phyloP scores from a whole-genome alignment of 1,140 invertebrate genomes.

The Gonioctena quinquepunctata region DNA sequence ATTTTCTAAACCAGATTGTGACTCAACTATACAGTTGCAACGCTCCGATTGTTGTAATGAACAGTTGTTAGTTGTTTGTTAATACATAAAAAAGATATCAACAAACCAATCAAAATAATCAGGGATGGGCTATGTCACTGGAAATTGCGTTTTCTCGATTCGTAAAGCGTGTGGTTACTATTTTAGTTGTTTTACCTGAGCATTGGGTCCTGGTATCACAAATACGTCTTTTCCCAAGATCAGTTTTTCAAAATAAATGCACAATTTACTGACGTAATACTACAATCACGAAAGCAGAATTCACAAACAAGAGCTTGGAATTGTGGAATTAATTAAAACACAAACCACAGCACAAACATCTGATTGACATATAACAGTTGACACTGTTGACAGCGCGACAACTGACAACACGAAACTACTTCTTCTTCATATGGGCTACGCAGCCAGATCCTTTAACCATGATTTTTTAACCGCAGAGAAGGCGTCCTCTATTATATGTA shows the following conservation, averaged over 20 bases:
- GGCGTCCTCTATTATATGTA: no score
- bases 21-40: neutral
- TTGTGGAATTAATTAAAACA: neutral
- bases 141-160: neutral
- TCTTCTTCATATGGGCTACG: no score
- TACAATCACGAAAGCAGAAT: neutral
- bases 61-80: neutral
- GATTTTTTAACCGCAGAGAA: no score
- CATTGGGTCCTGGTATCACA: neutral
- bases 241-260: neutral
- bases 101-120: neutral
- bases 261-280: neutral
- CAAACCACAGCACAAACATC: no score
- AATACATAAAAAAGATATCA: neutral
- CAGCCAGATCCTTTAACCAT: no score
- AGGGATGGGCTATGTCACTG: neutral
- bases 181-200: neutral
- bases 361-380: no score
- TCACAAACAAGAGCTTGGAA: neutral
- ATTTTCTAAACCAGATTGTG: no score
- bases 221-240: no score
- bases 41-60: neutral
- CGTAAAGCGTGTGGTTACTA: no score
- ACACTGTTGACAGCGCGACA: no score
- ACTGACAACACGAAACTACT: no score